phyloP scores from a whole-genome alignment of 2,113 vertebrate genomes.

The Atrichornis clamosus region DNA sequence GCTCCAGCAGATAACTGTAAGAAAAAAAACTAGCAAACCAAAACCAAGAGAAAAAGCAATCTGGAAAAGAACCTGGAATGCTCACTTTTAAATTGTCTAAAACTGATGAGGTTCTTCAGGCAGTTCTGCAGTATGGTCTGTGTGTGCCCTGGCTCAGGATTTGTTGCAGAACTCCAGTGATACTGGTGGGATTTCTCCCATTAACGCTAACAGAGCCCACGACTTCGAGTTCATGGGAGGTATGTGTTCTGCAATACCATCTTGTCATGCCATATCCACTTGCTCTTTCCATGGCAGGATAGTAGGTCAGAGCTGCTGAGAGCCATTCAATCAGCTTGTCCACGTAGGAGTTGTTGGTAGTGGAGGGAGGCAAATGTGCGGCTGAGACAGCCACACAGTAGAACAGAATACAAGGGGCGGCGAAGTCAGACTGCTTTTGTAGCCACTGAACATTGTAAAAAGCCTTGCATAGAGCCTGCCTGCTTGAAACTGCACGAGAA shows the following conservation, averaged over 20 bases:
- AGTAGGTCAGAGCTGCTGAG: background rate
- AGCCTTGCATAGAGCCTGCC: background rate
- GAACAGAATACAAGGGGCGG: background rate
- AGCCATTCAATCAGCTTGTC: background rate
- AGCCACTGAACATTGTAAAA: background rate
- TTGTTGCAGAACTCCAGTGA: background rate
- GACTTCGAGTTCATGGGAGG: background rate
- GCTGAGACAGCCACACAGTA: background rate
- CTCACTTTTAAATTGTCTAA: background rate
- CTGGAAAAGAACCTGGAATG: background rate
- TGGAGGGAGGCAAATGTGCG: background rate
- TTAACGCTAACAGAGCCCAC: background rate
- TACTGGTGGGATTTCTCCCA: fast-evolving
- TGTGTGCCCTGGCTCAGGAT: background rate
- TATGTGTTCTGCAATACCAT: background rate
- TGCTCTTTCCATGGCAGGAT: background rate
- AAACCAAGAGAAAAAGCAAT: background rate
- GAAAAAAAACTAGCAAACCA: background rate
- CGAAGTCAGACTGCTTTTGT: background rate
- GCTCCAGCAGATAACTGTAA: background rate
- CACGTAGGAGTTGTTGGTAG: background rate
- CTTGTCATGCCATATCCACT: fast-evolving
- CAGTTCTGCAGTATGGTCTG: fast-evolving
- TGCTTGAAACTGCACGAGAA: background rate
- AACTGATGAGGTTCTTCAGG: background rate